Base-by-base conservation (phyloP, 2,797 vertebrate species). In the Ficedula albicollis region DNA sequence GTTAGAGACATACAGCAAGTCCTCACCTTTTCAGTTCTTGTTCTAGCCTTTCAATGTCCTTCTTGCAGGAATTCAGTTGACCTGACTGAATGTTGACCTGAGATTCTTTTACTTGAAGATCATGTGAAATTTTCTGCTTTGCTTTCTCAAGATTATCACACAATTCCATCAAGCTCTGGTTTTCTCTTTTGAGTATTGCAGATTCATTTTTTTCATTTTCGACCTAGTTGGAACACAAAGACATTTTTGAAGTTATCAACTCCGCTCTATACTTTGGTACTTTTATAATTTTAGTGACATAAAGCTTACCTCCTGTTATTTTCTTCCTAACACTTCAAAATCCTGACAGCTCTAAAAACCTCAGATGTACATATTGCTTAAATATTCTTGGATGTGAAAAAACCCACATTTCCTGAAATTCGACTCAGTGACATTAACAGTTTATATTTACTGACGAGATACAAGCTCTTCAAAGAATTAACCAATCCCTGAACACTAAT, bases 21-120 rank as follows among this genome's bases (percentile, higher is more conserved):
- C 48, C 94, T 97, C 81, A 99, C 99, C 99, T 98, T 96, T 99
- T 99, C 43, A 99, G 97, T 89, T 99, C 99, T 95, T 99, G 98
- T 79, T 99, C 99, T 64, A 99, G 97, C 36, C 97, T 98, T 78
- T 99, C 98, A n/a, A 98, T 98, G 38, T 99, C 98, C 87, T 98
- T 99, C 97, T 97, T 99, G 98, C 97, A 98, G 41, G 98, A 97
- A 95, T 96, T 98, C 32, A 99, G 98, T 63, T 99, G 99, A 25
- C 99, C 98, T 21, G 99, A 99, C 94, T 99, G 98, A 97, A 98
- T 98, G 96, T 97, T 99, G 87, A 99, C 98, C 97, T 99, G 99
- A 59, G 99, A 98, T 94, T 99, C 99, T 95, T 99, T 99, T n/a
- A 99, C 96, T 87, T 99, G 98, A 30, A 99, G 98, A 59, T 99